These are phyloP conservation scores for Glyptemys insculpta DNA, from an alignment of 2,797 vertebrate species.

Conservation along the genomic window DNA sequence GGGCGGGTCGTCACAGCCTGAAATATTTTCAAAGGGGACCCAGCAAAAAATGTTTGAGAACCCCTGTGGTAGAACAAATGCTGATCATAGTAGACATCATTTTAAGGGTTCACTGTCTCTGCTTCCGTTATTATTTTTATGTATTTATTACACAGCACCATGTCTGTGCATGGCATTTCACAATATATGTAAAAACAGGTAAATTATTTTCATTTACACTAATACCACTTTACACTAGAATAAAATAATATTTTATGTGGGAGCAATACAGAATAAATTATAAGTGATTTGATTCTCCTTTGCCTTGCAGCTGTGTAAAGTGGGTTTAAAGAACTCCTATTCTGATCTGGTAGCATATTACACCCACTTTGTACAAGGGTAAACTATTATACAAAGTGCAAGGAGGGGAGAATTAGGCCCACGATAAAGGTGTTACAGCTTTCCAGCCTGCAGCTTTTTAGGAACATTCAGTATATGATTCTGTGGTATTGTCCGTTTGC, in stretches of 20 bases:
- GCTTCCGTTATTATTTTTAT: not conserved
- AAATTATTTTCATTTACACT: not conserved
- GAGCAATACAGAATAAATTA: not conserved
- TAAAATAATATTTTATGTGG: not conserved
- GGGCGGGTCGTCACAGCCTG: no score
- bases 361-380: not conserved
- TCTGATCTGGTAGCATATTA: not conserved
- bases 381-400: not conserved
- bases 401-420: not conserved
- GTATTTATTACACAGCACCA: not conserved
- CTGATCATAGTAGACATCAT: slow-evolving; percentile 13
- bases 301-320: not conserved
- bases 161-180: not conserved
- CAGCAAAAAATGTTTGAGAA: no score
- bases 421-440: not conserved
- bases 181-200: not conserved
- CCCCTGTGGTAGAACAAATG: not conserved
- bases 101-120: not conserved
- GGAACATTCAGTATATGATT: rapidly evolving
- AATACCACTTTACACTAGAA: not conserved
- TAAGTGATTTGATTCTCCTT: not conserved
- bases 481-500: not conserved
- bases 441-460: not conserved
- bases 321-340: not conserved
- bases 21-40: no score